Evolutionary conservation across 2,888 invertebrate species (phyloP).

Genomic region (Peribatodes rhomboidaria): DNA sequence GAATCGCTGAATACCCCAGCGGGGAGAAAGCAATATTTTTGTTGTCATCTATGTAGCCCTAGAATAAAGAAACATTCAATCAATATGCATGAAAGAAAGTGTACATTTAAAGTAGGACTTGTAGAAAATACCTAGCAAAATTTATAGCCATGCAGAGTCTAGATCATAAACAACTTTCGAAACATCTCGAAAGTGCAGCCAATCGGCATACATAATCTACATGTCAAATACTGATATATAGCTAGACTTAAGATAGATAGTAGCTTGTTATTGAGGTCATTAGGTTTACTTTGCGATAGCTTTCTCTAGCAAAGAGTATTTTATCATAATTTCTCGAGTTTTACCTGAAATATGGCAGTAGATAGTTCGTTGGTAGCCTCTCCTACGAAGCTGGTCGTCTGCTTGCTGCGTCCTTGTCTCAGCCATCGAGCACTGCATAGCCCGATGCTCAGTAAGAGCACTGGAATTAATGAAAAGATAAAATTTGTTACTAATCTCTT

Average conservation of each 20-base stretch:
- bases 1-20: conserved; percentile 87
- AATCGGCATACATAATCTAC: conserved; percentile 13
- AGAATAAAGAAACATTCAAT: conserved; percentile 47
- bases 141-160: conserved; percentile 7
- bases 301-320: not conserved
- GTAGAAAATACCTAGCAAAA: conserved; percentile 2
- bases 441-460: conserved; percentile 64
- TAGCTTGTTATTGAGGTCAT: conserved; percentile 1
- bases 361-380: conserved; percentile 83
- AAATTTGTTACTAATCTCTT: not conserved
- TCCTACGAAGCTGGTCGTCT: conserved; percentile 80
- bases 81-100: conserved; percentile 17
- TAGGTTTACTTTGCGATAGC: not conserved
- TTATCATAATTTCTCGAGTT: not conserved
- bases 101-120: conserved; percentile 13
- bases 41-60: conserved; percentile 84
- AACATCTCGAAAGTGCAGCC: conserved; percentile 25
- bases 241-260: not conserved
- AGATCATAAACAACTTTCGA: conserved; percentile 32
- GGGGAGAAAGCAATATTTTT: conserved; percentile 89
- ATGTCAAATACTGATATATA: not conserved
- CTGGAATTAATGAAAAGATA: conserved; percentile 57
- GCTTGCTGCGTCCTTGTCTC: conserved; percentile 67
- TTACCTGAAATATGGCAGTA: conserved; percentile 84
- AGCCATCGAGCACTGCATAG: conserved; percentile 73